phyloP scores from a whole-genome alignment of 2,888 invertebrate species.

The Cotesia congregata region DNA sequence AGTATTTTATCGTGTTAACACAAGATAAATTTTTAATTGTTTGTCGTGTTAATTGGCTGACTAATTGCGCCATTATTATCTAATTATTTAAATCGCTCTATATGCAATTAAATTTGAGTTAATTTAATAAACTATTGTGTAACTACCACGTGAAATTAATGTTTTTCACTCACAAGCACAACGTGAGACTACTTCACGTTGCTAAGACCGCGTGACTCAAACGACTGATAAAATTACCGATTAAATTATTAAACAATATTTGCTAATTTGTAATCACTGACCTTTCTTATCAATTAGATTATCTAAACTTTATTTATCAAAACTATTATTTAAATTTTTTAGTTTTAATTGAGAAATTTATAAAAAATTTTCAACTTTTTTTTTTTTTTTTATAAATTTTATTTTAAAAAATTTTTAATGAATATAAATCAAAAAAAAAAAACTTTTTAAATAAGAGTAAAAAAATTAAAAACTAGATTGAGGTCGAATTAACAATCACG shows the following conservation, averaged over 20 bases:
- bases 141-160: not conserved
- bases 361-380: too few relatives aligned
- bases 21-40: conserved; percentile 46
- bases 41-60: conserved; percentile 51
- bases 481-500: conserved; percentile 52
- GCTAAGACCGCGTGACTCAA: conserved; percentile 47
- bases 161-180: conserved; percentile 1
- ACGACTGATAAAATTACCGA: conserved; percentile 46
- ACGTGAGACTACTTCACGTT: conserved; percentile 34
- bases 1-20: conserved; percentile 30
- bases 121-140: not conserved
- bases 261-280: not conserved
- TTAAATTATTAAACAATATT: conserved; percentile 4
- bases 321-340: not conserved
- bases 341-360: not conserved
- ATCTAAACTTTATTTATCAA: not conserved
- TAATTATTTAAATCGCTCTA: not conserved
- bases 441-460: too few relatives aligned
- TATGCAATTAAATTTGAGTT: not conserved
- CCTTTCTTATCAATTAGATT: conserved; percentile 18
- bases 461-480: not conserved
- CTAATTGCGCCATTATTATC: conserved; percentile 56
- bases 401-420: too few relatives aligned
- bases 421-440: too few relatives aligned
- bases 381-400: too few relatives aligned